These are phyloP conservation scores for Ictidomys tridecemlineatus DNA, from an alignment of 2,113 vertebrate genomes.

Conservation along the genomic window DNA sequence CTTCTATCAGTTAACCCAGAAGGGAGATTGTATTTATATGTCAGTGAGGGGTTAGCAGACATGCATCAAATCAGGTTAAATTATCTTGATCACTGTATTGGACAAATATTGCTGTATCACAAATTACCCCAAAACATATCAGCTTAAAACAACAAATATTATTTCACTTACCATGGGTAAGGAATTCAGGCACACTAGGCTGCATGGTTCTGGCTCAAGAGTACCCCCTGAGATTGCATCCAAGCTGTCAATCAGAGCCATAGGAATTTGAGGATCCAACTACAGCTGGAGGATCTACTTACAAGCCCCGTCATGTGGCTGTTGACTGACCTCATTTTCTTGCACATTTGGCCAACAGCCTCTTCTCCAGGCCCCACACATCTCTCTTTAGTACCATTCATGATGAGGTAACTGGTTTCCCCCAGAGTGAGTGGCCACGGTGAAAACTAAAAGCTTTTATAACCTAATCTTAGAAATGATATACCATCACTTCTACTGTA, in stretches of 20 bases:
- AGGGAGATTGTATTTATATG: not conserved
- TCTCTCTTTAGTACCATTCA: not conserved
- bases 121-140: constrained; percentile 21
- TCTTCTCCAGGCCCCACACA: not conserved
- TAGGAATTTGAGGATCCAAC: not conserved
- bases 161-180: not conserved
- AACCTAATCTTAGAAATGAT: not conserved
- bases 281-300: not conserved
- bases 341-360: not conserved
- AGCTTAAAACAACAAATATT: constrained; percentile 42
- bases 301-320: not conserved
- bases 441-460: constrained; percentile 3
- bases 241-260: not conserved
- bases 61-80: constrained; percentile 17
- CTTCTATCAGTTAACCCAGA: constrained; percentile 38
- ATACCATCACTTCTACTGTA: not conserved
- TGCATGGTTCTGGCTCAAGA: not conserved
- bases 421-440: not conserved
- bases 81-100: constrained; percentile 24
- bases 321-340: not conserved
- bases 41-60: not conserved
- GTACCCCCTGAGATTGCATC: not conserved
- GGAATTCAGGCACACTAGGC: not conserved
- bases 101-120: constrained; percentile 5
- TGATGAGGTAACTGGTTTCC: not conserved